phyloP scores from a whole-genome alignment of 2,113 vertebrate genomes.

The Ranitomeya imitator region DNA sequence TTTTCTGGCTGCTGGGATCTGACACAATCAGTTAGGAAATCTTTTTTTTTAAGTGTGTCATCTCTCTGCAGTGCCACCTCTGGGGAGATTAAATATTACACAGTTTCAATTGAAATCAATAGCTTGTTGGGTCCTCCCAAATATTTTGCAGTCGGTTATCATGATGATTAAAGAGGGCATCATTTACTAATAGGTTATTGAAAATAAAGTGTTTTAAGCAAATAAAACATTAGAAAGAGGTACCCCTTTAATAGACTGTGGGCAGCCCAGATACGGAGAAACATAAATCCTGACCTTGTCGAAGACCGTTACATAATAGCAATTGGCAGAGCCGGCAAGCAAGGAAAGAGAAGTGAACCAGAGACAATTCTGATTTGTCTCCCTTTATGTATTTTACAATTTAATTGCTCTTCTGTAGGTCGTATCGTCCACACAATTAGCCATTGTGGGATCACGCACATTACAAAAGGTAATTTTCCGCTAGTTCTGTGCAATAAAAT shows the following conservation, averaged over 20 bases:
- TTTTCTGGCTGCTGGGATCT: too few relatives aligned
- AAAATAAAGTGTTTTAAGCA: background rate
- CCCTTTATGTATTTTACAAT: conserved; percentile 50
- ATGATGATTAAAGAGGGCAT: background rate
- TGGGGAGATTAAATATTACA: background rate
- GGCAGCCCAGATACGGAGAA: background rate
- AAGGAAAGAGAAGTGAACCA: conserved; percentile 36
- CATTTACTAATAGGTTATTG: background rate
- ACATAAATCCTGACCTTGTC: conserved; percentile 15
- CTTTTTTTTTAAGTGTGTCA: background rate
- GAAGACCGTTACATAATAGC: background rate
- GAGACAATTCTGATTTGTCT: conserved; percentile 45
- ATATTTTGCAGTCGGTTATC: background rate
- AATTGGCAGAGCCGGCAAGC: background rate
- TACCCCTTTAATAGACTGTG: conserved; percentile 2
- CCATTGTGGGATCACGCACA: conserved; percentile 46
- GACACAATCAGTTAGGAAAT: background rate
- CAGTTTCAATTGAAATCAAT: background rate
- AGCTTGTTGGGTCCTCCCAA: background rate
- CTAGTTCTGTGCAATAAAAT: conserved; percentile 52
- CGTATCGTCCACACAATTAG: conserved; percentile 55
- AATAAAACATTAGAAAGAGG: background rate
- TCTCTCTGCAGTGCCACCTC: background rate
- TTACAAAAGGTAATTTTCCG: conserved; percentile 52
- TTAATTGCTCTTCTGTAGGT: conserved; percentile 53